A percentile compares a stretch with the other conserved stretches of the same genome.
Conservation (phyloP, 2,113 vertebrate species). For the Panthera uncia region DNA sequence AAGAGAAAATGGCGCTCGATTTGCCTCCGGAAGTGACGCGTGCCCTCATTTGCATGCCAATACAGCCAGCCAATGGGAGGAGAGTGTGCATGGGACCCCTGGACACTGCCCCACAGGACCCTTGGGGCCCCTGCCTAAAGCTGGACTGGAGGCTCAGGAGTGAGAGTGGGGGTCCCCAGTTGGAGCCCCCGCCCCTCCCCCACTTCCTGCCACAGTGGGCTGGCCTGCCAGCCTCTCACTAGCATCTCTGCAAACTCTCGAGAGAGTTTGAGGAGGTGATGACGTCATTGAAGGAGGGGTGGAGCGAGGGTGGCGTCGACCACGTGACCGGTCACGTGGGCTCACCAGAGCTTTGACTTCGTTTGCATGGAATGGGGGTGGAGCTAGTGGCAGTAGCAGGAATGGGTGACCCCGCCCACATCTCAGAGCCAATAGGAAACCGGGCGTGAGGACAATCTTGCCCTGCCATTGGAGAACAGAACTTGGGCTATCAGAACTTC, state of each 20-base stretch:
- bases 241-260: constrained; percentile 58
- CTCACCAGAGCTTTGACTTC: neutral
- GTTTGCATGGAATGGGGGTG: constrained; percentile 39
- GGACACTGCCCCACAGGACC: constrained; percentile 49
- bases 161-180: neutral
- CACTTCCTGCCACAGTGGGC: neutral
- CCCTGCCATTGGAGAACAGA: constrained; percentile 64
- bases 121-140: neutral
- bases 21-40: constrained; percentile 87
- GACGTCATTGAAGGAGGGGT: neutral
- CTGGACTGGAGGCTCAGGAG: neutral
- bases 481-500: neutral
- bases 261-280: constrained; percentile 47
- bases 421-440: constrained; percentile 53
- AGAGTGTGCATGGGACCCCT: neutral
- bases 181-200: neutral
- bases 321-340: constrained; percentile 56
- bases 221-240: neutral
- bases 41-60: constrained; percentile 82
- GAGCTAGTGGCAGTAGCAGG: neutral
- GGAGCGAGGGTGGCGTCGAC: fast-evolving
- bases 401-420: constrained; percentile 28
- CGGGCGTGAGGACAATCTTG: neutral
- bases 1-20: constrained; percentile 90
- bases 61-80: constrained; percentile 81